These are phyloP conservation scores for Loripinus fragilis DNA, from an alignment of 2,888 invertebrate genomes.

Conservation along the genomic window DNA sequence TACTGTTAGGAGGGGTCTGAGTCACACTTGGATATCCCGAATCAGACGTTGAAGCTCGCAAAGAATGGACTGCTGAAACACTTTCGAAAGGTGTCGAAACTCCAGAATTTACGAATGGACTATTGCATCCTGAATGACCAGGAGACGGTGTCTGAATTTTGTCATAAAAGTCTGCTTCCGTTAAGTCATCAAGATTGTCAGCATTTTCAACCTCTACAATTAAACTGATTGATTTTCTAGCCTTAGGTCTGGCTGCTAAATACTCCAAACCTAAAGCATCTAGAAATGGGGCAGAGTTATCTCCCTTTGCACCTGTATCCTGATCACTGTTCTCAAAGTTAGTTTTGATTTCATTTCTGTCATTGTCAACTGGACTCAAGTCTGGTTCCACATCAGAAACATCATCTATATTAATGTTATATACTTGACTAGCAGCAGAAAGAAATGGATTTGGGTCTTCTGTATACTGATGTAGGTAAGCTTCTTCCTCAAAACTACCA, in stretches of 20 bases:
- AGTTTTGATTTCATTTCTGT: neutral
- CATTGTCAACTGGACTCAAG: neutral
- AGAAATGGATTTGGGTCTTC: slow-evolving; percentile 2
- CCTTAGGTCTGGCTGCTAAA: slow-evolving; percentile 26
- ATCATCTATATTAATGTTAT: neutral
- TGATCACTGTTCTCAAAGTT: neutral
- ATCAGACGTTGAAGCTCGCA: slow-evolving; percentile 40
- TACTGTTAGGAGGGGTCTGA: slow-evolving; percentile 83
- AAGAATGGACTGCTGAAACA: slow-evolving; percentile 18
- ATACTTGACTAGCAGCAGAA: neutral
- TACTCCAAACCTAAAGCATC: neutral
- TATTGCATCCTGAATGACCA: slow-evolving; percentile 45
- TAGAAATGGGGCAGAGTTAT: neutral
- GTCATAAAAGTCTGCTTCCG: slow-evolving; percentile 64
- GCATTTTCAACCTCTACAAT: slow-evolving; percentile 52
- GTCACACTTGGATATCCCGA: slow-evolving; percentile 56
- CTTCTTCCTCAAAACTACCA: neutral
- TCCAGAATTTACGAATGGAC: slow-evolving; percentile 49
- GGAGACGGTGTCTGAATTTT: slow-evolving; percentile 56
- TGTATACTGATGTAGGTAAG: neutral
- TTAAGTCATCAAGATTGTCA: slow-evolving; percentile 60
- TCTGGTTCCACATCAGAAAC: neutral
- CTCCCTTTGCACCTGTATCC: neutral
- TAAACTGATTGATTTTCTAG: slow-evolving; percentile 51
- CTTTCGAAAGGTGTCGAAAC: slow-evolving; percentile 38